Evolutionary conservation across 2,888 invertebrate genomes (phyloP), one percentile per base, ranked within the genome.

Genomic region (Meteorus cinctellus): DNA sequence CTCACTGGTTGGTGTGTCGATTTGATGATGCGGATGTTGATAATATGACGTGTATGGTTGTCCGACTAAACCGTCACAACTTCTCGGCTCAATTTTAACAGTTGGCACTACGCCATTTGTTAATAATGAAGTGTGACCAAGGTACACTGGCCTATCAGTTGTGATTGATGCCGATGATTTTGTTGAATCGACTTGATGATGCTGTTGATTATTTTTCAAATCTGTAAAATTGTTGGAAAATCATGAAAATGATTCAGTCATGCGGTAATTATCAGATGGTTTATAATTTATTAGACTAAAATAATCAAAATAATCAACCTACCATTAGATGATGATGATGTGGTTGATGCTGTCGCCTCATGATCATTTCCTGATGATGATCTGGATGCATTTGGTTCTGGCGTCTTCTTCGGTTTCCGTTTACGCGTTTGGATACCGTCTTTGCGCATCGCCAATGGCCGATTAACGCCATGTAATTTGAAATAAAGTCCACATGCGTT

Each of bases 401-500:
- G 90, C 12, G 94, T 93, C 88, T 96, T 96, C 89, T 96, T 96
- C 78, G 96, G 96, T 87, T 98, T 98, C 72, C 98, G 93, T 90
- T 98, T 98, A 81, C 98, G 92, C 60, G 98, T 98, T 90, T 98
- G 98, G 80, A 98, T 97, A 74, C 97, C 97, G 86, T 98, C 98
- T 89, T 98, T 98, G 81, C 97, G 94, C 98, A 98, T 98, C 27
- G 97, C 96, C 85, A 97, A 89, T 2, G 98, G 98, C 81, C 98
- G 90, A 90, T 96, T 96, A 75, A 97, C 96, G 78, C 96, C 96
- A 90, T 98, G 98, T 81, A 98, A 92, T 90, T 98, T 98, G 91
- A 95, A 98, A 92, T 98, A 98, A 70, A 98, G 93, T 0, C 98
- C 98, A 90, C 98, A 98, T 16, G 98, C 98, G 91, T 99, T 98